A percentile compares a stretch with the other conserved stretches of the same genome.
phyloP scores from a whole-genome alignment of 2,113 vertebrate species.

The Odocoileus hemionus region DNA sequence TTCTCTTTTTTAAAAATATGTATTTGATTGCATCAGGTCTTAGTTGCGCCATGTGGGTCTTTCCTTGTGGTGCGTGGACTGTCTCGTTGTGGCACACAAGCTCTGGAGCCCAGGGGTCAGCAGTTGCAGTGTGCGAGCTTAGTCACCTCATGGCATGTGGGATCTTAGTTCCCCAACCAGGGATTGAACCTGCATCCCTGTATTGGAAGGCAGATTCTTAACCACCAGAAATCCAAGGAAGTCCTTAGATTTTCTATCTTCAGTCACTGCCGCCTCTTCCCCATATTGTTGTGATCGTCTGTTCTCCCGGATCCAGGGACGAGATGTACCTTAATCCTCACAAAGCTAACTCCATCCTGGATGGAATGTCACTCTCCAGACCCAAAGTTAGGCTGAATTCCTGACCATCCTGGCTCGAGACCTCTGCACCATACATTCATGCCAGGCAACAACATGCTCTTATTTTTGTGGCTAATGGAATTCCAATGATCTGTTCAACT shows the following conservation, averaged over 20 bases:
- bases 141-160: neutral
- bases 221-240: neutral
- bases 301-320: neutral
- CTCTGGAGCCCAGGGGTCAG: neutral
- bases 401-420: neutral
- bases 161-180: neutral
- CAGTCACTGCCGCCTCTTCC: neutral
- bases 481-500: neutral
- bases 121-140: neutral
- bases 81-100: neutral
- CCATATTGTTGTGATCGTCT: neutral
- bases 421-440: neutral
- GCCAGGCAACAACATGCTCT: neutral
- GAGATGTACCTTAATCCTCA: neutral
- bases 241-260: neutral
- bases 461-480: neutral
- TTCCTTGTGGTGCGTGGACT: neutral
- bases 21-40: neutral
- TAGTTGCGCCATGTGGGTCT: neutral
- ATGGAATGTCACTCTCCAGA: neutral
- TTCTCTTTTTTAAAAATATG: neutral
- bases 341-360: neutral
- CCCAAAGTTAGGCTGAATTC: neutral
- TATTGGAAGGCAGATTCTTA: neutral
- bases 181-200: neutral